These are phyloP conservation scores for Sapajus apella DNA, from an alignment of 2,113 vertebrate species.

Conservation along the genomic window DNA sequence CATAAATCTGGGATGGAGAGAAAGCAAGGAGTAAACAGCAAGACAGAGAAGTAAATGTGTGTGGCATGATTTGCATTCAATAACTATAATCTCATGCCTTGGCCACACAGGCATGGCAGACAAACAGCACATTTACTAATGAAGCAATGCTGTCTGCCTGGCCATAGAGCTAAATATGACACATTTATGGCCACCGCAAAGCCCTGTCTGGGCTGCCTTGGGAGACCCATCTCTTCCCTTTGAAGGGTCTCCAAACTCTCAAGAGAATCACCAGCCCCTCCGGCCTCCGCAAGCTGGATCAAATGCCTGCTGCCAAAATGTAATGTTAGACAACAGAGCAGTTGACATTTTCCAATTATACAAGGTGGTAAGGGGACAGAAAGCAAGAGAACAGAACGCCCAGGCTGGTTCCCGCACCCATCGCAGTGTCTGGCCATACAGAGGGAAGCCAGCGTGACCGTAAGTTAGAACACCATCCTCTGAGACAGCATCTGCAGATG, in stretches of 20 bases:
- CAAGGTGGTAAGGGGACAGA: neutral
- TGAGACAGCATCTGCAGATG: accelerated
- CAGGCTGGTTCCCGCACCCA: too few relatives aligned
- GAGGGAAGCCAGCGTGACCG: neutral
- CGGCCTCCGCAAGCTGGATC: accelerated
- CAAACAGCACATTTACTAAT: neutral
- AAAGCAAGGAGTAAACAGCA: neutral
- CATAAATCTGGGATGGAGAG: conserved; percentile 31
- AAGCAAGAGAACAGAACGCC: neutral
- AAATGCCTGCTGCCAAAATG: neutral
- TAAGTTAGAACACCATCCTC: too few relatives aligned
- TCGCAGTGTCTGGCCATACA: accelerated
- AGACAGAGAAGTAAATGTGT: conserved; percentile 41
- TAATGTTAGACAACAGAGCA: neutral
- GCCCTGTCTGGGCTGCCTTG: neutral
- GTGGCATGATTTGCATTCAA: neutral
- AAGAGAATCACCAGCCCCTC: neutral
- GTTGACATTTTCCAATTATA: neutral
- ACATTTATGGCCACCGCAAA: accelerated
- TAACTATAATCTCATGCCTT: neutral
- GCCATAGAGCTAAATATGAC: neutral
- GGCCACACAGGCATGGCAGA: neutral
- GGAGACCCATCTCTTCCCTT: neutral
- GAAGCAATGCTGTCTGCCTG: neutral
- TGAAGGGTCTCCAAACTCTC: neutral